Percentiles rank a stretch among this genome's conserved stretches.
phyloP scores from a whole-genome alignment of 2,888 invertebrate species.

The Epistrophe eligans region DNA sequence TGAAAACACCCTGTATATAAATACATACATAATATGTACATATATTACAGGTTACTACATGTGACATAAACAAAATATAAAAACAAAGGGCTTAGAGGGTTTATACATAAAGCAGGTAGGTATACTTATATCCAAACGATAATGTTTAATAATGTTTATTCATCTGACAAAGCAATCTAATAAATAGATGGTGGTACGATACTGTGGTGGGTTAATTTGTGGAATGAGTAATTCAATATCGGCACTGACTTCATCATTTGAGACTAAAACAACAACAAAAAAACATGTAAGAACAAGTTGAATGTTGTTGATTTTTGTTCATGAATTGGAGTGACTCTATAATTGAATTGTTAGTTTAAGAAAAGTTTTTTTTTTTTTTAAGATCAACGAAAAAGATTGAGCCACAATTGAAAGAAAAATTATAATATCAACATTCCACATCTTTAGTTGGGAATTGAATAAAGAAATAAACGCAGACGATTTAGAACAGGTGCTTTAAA shows the following conservation, averaged over 20 bases:
- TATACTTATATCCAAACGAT: background rate
- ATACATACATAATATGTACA: too few relatives aligned
- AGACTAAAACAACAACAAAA: background rate
- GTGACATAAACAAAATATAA: constrained; percentile 16
- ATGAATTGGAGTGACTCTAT: background rate
- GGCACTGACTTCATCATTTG: constrained; percentile 30
- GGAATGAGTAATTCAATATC: constrained; percentile 36
- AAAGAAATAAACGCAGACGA: too few relatives aligned
- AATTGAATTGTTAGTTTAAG: background rate
- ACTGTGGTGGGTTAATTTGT: constrained; percentile 35
- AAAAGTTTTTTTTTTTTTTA: too few relatives aligned
- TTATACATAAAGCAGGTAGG: background rate
- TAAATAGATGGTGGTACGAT: constrained; percentile 14
- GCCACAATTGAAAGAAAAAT: too few relatives aligned
- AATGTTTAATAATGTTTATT: background rate
- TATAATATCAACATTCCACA: too few relatives aligned
- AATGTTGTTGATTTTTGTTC: constrained; percentile 6
- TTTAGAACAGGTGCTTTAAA: too few relatives aligned
- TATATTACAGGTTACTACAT: background rate
- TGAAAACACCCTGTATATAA: too few relatives aligned
- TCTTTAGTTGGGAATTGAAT: too few relatives aligned
- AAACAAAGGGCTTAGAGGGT: constrained; percentile 14
- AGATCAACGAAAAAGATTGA: too few relatives aligned
- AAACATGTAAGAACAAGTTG: constrained; percentile 13
- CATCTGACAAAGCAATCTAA: constrained; percentile 11